Evolutionary conservation across 92 coral and sea anemone species (phyloP), one percentile per base, ranked within the genome.

Genomic region (Meandrina meandrites): DNA sequence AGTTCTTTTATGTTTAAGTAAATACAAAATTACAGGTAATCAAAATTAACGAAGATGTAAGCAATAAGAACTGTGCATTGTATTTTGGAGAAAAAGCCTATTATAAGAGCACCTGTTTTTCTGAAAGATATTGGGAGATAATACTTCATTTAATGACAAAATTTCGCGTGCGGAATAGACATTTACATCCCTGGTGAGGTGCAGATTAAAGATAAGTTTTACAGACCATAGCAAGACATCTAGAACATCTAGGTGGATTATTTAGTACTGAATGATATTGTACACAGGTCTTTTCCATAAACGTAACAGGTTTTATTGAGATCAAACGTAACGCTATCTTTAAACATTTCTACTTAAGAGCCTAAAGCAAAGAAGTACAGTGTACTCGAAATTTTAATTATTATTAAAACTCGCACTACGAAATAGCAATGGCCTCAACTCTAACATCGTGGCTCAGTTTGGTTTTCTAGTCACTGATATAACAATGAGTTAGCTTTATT

Each of bases 1-100:
- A 45, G 79, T n/a, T 15, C 54, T 22, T 75, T 75, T 42, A 27
- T 75, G 56, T 30, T 42, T 22, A 45, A 10, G 57, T 45, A 42
- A 75, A 75, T 75, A 75, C 56, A 75, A 27, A 75, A 75, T 75
- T 75, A 37, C 18, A 31, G 45, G 24, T n/a, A 21, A 75, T 75
- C 4, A 75, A 42, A 27, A 75, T 45, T 66, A 66, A 27, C 35
- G 30, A 8, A 42, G 53, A 45, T 75, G 58, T 24, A 40, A 47
- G 31, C 54, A 75, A 40, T 37, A 75, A 45, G 53, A 75, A 27
- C 12, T 16, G 51, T 17, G 47, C 40, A 75, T 75, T 42, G 56
- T 75, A 47, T 16, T 75, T 75, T 75, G 8, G 34, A 35, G 2
- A 27, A 24, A 66, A 75, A 75, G 8, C 16, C 28, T 40, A 75